Base-by-base conservation (phyloP, 2,888 invertebrate species). In the Copidosoma aretas region DNA sequence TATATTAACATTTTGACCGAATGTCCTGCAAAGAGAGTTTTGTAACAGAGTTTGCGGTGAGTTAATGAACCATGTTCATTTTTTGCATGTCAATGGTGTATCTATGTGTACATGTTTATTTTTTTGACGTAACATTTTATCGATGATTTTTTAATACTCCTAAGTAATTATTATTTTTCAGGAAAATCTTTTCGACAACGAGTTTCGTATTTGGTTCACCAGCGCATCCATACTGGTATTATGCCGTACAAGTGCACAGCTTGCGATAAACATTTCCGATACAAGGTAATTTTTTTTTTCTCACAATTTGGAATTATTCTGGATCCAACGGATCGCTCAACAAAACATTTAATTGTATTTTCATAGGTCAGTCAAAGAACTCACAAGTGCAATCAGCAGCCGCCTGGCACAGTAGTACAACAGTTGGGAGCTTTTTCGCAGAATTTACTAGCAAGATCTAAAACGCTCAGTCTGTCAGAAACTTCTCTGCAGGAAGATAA, bases 121-220 rank as follows among this genome's bases (percentile, higher is more conserved):
- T 22, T 14, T 54, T 43, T 56, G 49, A 19, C n/a, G n/a, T n/a
- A n/a, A n/a, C n/a, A n/a, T n/a, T n/a, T n/a, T n/a, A n/a, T 60
- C 41, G 15, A 61, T 54, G 46, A n/a, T 58, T 54, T 60, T 52
- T 67, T 64, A 67, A 12, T 21, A 39, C 14, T 8, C 14, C 10
- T 41, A 10, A 10, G 17, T n/a, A 15, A 57, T 64, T 39, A 46
- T 8, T 8, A 12, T 46, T 46, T 46, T 32, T 5, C 32, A 94
- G 93, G 93, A 15, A 94, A 94, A 87, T 91, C 92, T 79, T 94
- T 94, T 80, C 89, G 94, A 12, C 94, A 94, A 81, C 85, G 94
- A 68, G 93, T 94, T 17, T 93, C 93, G 0, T 94, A 93, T 82
- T 86, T 94, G 78, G 94, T 94, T 0, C 94, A 94, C 80, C 88